Evolutionary conservation across 2,113 vertebrate species (phyloP).

Genomic region (Maccullochella peelii): DNA sequence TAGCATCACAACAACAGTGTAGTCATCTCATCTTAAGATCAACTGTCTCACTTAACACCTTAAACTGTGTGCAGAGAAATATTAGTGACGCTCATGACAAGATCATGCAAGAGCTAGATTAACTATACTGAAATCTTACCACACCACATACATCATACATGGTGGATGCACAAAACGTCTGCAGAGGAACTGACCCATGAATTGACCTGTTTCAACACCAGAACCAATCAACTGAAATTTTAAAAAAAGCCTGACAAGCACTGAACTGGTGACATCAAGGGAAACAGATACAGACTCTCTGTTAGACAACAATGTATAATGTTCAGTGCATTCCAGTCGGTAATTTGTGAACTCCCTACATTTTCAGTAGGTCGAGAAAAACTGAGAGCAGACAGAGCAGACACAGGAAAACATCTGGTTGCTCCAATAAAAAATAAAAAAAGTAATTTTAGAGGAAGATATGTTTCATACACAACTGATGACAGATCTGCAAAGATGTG

Average conservation of each 20-base stretch:
- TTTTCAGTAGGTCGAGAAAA: neutral
- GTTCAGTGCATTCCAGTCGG: too few species aligned
- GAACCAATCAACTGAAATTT: neutral
- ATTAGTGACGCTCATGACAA: neutral
- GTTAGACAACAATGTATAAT: neutral
- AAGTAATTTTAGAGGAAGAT: neutral
- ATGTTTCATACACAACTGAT: conserved; percentile 1
- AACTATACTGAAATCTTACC: neutral
- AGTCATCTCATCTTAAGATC: conserved; percentile 9
- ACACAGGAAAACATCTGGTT: neutral
- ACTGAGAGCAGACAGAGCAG: neutral
- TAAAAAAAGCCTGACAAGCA: neutral
- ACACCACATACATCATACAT: neutral
- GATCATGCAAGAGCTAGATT: neutral
- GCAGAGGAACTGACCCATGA: conserved; percentile 1
- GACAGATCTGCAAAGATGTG: conserved; percentile 5
- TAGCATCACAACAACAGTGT: conserved; percentile 4
- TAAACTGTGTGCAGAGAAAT: too few species aligned
- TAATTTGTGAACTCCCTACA: neutral
- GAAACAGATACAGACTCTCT: neutral
- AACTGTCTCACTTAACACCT: neutral
- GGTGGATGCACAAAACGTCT: neutral
- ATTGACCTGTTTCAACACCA: neutral
- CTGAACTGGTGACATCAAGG: neutral
- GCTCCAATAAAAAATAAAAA: neutral